Base-by-base conservation (phyloP, 1,140 invertebrate genomes). In the Drosophila ercepeae region DNA sequence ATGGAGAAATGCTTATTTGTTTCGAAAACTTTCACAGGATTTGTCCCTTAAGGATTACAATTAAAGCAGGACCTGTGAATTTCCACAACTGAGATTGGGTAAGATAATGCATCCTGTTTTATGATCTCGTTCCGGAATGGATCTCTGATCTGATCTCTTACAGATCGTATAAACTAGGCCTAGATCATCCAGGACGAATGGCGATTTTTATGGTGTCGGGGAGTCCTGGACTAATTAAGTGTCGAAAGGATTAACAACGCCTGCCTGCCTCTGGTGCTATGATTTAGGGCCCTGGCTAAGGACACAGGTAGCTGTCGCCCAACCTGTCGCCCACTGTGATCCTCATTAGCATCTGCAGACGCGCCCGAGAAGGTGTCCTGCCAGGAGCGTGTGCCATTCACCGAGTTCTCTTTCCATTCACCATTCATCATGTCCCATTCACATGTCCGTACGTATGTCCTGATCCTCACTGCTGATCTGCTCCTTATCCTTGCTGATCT, bases 231-330 rank as follows among this genome's bases (percentile, higher is more conserved):
- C 75, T 83, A 83, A 83, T 83, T 83, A 86, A 67, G 79, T 83
- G 79, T 75, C 71, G 79, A 78, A 78, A 60, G 75, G 79, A 72
- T 83, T 83, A 79, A 34, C 64, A 39, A 79, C 81, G 79, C 79
- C 79, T 69, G 60, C 54, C 25, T 41, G 7, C n/a, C n/a, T n/a
- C n/a, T 32, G 32, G 21, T 19, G 46, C 11, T 18, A 42, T 84
- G 78, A 82, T 82, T 83, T 83, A 82, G 46, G 79, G 44, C 16
- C 19, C 8, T 11, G 27, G 8, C n/a, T 3, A 8, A n/a, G 25
- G 49, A 21, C 13, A 27, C 8, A 50, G 45, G 54, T 73, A 74
- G 69, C 69, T 78, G 68, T 1, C 2, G 29, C n/a, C n/a, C 8
- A 6, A 39, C 36, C 36, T 39, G 36, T 39, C 36, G 34, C n/a